A percentile compares a stretch with the other conserved stretches of the same genome.
Evolutionary conservation across 2,888 invertebrate species (phyloP).

Genomic region (Linyphia triangularis): DNA sequence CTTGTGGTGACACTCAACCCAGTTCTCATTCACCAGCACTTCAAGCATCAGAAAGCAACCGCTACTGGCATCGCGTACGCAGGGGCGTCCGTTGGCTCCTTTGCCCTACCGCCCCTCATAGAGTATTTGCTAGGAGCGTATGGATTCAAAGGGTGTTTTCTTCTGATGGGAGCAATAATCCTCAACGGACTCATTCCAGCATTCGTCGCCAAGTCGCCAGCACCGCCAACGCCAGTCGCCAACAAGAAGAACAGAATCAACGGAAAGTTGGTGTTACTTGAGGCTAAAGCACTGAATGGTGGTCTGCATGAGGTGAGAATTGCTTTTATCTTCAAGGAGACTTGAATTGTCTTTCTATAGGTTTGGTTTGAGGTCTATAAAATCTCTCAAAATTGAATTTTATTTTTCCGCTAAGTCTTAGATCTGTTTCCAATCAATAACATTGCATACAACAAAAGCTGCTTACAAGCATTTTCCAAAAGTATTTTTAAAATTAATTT

Average conservation of each 20-base stretch:
- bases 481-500: too few relatives aligned
- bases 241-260: conserved; percentile 38
- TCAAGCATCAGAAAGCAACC: conserved; percentile 64
- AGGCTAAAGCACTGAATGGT: conserved; percentile 46
- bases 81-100: conserved; percentile 73
- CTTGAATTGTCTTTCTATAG: too few relatives aligned
- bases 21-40: conserved; percentile 74
- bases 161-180: conserved; percentile 65
- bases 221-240: background rate
- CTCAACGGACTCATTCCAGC: conserved; percentile 69
- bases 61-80: conserved; percentile 73
- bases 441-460: too few relatives aligned
- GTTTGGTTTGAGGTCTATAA: too few relatives aligned
- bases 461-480: too few relatives aligned
- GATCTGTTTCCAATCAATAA: too few relatives aligned
- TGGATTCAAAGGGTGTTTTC: conserved; percentile 71
- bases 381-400: too few relatives aligned
- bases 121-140: conserved; percentile 63
- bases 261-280: conserved; percentile 49
- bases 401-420: too few relatives aligned
- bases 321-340: too few relatives aligned
- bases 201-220: conserved; percentile 51
- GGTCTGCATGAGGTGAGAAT: conserved; percentile 19
- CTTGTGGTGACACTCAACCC: conserved; percentile 70
- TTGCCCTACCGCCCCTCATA: conserved; percentile 70